These are phyloP conservation scores for Drosophila prolongata DNA, from an alignment of 2,888 invertebrate genomes.

Conservation along the genomic window DNA sequence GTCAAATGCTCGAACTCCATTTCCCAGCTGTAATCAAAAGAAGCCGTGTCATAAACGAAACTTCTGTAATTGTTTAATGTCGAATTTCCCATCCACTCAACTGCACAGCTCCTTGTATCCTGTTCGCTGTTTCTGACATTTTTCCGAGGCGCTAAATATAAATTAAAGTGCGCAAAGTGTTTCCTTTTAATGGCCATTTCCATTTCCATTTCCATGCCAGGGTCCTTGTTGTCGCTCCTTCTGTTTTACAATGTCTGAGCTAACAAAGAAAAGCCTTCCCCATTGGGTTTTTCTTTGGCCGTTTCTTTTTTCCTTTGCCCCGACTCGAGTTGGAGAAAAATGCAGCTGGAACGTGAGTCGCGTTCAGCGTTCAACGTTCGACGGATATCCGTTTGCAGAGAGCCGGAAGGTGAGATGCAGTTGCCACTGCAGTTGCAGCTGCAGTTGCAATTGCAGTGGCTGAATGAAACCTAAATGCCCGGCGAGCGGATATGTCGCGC, in stretches of 20 bases:
- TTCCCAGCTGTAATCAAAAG: slow-evolving; percentile 16
- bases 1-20: slow-evolving; percentile 1
- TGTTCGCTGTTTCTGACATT: slow-evolving; percentile 32
- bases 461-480: slow-evolving; percentile 73
- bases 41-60: slow-evolving; percentile 17
- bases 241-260: slow-evolving; percentile 62
- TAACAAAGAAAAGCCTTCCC: slow-evolving; percentile 21
- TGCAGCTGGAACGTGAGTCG: slow-evolving; percentile 71
- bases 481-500: slow-evolving; percentile 76
- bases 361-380: slow-evolving; percentile 50
- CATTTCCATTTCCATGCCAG: slow-evolving; percentile 38
- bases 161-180: slow-evolving; percentile 68
- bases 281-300: slow-evolving; percentile 10
- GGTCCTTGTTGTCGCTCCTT: slow-evolving; percentile 50
- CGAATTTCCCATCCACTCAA: slow-evolving; percentile 32
- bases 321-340: slow-evolving; percentile 55
- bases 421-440: slow-evolving; percentile 11
- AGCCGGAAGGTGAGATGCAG: slow-evolving; percentile 56
- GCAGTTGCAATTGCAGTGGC: slow-evolving; percentile 35
- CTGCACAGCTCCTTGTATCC: neutral
- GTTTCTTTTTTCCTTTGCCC: neutral
- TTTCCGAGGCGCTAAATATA: slow-evolving; percentile 65
- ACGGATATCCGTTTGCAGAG: slow-evolving; percentile 65
- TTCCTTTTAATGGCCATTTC: slow-evolving; percentile 52
- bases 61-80: slow-evolving; percentile 40